Conservation (phyloP, 2,113 vertebrate genomes). For the Cynoglossus semilaevis region DNA sequence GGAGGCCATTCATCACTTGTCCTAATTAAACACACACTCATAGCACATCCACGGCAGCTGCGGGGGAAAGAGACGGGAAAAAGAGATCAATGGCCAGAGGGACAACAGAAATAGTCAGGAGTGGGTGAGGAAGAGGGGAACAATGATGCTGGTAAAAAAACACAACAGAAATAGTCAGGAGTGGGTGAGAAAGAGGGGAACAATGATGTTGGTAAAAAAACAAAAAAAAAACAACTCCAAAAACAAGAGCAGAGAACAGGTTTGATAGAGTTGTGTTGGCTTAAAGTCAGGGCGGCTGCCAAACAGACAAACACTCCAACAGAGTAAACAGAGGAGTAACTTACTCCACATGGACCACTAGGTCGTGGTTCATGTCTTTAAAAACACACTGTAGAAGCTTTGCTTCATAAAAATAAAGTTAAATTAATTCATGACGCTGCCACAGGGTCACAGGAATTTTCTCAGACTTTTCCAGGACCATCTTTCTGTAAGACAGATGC, state of each 20-base stretch:
- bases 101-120: constrained; percentile 48
- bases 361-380: constrained; percentile 56
- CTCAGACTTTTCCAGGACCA: too few relatives aligned
- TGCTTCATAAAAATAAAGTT: constrained; percentile 6
- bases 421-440: too few relatives aligned
- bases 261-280: constrained; percentile 25
- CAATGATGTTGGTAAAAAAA: constrained; percentile 11
- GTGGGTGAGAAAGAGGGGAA: constrained; percentile 4
- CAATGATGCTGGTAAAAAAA: constrained; percentile 11
- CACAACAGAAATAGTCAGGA: constrained; percentile 48
- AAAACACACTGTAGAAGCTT: constrained; percentile 47
- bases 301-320: constrained; percentile 39
- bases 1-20: constrained; percentile 57
- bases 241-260: constrained; percentile 32
- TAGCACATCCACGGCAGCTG: constrained; percentile 46
- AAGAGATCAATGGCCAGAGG: constrained; percentile 54
- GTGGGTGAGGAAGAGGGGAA: constrained; percentile 4
- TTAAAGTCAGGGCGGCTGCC: constrained; percentile 41
- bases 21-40: constrained; percentile 66
- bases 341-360: constrained; percentile 40
- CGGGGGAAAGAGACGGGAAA: constrained; percentile 47
- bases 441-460: too few relatives aligned
- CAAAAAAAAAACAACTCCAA: constrained; percentile 30
- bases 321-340: constrained; percentile 49
- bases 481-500: too few relatives aligned